Percentiles rank a stretch among this genome's conserved stretches.
Conservation (phyloP, 2,113 vertebrate genomes). For the Mastomys natalensis region DNA sequence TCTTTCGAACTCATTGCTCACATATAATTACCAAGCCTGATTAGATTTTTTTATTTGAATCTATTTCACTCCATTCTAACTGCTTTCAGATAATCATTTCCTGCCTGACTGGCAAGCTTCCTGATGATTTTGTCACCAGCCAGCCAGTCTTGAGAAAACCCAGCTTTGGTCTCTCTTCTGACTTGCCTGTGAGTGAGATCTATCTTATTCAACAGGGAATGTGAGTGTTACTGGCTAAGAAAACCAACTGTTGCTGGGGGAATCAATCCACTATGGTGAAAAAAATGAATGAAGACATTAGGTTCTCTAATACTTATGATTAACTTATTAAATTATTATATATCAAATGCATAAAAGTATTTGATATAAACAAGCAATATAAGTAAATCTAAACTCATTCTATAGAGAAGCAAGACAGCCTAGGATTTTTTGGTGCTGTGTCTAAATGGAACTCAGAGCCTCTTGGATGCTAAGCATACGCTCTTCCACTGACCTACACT, state of each 20-base stretch:
- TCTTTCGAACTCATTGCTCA: neutral
- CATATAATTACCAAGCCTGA: neutral
- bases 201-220: neutral
- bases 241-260: neutral
- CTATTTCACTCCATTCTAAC: neutral
- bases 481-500: neutral
- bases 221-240: neutral
- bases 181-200: neutral
- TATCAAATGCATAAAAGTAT: neutral
- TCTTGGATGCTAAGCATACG: neutral
- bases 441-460: neutral
- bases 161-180: neutral
- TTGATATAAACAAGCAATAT: conserved; percentile 11
- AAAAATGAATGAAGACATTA: neutral
- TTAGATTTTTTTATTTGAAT: neutral
- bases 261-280: neutral
- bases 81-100: neutral
- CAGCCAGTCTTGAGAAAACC: neutral
- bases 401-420: neutral
- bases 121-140: neutral
- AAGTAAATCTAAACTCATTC: conserved; percentile 5
- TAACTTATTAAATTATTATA: neutral
- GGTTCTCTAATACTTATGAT: conserved; percentile 6
- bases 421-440: neutral
- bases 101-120: neutral